Evolutionary conservation across 2,113 vertebrate genomes (phyloP).

Genomic region (Urocitellus parryii): DNA sequence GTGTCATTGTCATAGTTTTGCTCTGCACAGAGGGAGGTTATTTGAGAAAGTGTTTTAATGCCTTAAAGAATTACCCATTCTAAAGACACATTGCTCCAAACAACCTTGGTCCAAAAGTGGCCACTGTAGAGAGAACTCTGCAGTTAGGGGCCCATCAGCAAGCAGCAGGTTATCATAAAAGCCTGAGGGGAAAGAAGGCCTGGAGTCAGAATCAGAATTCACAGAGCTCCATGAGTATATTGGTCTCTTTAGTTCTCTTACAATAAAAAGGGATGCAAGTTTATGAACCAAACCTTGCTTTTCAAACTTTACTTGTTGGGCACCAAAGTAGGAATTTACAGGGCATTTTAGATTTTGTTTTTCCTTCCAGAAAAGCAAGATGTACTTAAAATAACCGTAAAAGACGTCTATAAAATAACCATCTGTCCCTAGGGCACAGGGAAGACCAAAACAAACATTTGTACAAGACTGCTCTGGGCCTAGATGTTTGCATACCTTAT

Average conservation of each 20-base stretch:
- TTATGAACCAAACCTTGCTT: neutral
- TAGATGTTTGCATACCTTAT: neutral
- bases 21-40: neutral
- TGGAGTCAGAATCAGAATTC: neutral
- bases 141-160: neutral
- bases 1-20: neutral
- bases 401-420: neutral
- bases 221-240: neutral
- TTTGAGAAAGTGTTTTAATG: no score
- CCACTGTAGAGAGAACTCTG: neutral
- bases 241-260: neutral
- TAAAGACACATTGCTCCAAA: neutral
- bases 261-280: neutral
- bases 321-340: neutral
- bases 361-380: slow-evolving; percentile 1
- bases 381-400: neutral
- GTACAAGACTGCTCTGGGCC: neutral
- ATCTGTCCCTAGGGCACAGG: neutral
- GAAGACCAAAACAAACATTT: neutral
- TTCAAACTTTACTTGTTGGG: neutral
- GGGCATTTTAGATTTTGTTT: neutral
- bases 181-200: neutral
- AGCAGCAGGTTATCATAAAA: neutral
- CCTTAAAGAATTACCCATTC: no score
- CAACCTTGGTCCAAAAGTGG: no score